Conservation (phyloP, 2,888 invertebrate genomes). For the Habrosyne pyritoides region DNA sequence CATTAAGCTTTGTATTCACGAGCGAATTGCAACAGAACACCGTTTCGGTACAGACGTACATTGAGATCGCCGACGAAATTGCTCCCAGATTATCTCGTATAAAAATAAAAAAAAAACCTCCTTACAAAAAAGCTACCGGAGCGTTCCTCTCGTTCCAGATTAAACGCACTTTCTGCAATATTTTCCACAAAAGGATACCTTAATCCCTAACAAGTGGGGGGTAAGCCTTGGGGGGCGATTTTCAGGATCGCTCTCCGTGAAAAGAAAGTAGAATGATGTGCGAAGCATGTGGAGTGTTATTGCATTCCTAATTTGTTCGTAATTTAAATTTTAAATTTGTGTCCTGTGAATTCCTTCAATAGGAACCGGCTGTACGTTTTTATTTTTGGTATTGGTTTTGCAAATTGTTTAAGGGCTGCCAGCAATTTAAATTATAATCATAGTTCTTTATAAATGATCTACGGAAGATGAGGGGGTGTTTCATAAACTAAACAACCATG, state of each 20-base stretch:
- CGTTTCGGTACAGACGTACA: conserved; percentile 18
- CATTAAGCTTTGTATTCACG: conserved; percentile 5
- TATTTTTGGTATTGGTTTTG: no score
- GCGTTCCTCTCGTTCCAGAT: conserved; percentile 68
- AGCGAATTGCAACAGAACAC: conserved; percentile 22
- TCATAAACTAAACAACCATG: no score
- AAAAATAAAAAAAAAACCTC: conserved; percentile 49
- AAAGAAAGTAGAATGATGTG: conserved; percentile 21
- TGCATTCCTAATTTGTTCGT: not conserved
- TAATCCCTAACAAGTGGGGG: conserved; percentile 79
- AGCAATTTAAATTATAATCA: no score
- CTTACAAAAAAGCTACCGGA: conserved; percentile 67
- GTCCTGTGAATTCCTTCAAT: not conserved
- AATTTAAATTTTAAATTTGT: not conserved
- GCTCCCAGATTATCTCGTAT: conserved; percentile 62
- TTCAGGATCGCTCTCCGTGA: conserved; percentile 50
- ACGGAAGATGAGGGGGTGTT: no score
- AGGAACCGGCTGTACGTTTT: no score
- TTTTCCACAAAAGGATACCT: conserved; percentile 82
- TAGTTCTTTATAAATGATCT: no score
- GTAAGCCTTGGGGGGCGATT: conserved; percentile 63
- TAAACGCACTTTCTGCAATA: conserved; percentile 81
- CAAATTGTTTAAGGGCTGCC: no score
- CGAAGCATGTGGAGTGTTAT: not conserved
- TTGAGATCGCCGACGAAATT: conserved; percentile 49